Evolutionary conservation across 2,888 invertebrate species (phyloP).

Genomic region (Venusia cambrica): DNA sequence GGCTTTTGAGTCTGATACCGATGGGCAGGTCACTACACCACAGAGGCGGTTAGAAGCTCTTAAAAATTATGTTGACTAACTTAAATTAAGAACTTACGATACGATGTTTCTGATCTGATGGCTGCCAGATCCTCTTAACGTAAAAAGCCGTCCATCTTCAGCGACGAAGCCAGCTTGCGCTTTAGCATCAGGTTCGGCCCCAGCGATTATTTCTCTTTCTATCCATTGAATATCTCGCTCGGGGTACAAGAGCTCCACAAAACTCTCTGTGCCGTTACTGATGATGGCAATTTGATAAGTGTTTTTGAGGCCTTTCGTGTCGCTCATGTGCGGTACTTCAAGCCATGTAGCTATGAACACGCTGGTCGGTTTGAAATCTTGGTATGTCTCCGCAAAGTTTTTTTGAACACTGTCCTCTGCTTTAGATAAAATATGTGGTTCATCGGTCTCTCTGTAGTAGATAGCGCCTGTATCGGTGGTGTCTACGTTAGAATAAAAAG

Average conservation of each 20-base stretch:
- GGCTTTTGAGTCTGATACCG: too few relatives aligned
- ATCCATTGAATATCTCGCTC: conserved; percentile 96
- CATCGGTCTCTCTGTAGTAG: conserved; percentile 86
- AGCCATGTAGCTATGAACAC: conserved; percentile 95
- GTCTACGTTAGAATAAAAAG: conserved; percentile 95
- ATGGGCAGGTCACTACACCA: too few relatives aligned
- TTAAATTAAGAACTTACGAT: conserved; percentile 87
- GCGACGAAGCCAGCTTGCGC: conserved; percentile 96
- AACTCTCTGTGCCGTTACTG: conserved; percentile 89
- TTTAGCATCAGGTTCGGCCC: conserved; percentile 91
- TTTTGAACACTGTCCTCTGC: conserved; percentile 86
- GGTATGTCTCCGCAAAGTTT: conserved; percentile 86
- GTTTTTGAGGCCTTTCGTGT: conserved; percentile 88
- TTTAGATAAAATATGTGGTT: conserved; percentile 81
- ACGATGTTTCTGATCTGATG: conserved; percentile 90
- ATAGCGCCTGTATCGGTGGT: conserved; percentile 87
- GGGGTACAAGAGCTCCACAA: conserved; percentile 93
- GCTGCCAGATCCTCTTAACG: conserved; percentile 94
- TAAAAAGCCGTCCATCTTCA: conserved; percentile 88
- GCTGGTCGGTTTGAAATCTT: conserved; percentile 87
- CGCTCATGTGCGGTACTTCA: conserved; percentile 89
- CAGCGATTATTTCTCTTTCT: conserved; percentile 87
- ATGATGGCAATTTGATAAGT: conserved; percentile 89
- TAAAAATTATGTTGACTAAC: background rate
- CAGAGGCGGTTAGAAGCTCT: too few relatives aligned